phyloP scores from a whole-genome alignment of 1,140 invertebrate species.

The Micrasema minimum region DNA sequence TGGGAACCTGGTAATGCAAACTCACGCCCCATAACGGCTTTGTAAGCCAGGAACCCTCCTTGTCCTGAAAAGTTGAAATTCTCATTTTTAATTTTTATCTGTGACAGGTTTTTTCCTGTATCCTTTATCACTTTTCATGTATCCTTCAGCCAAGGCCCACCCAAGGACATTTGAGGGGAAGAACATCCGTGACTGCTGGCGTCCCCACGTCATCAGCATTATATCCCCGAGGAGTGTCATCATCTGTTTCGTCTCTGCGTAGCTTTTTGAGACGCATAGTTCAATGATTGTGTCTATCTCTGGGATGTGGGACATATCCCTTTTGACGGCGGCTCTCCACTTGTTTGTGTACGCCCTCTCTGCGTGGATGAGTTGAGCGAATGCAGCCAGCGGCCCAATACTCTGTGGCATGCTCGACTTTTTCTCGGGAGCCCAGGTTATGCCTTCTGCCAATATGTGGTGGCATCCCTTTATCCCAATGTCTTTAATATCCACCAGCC shows the following conservation, averaged over 20 bases:
- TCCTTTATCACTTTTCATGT: not conserved
- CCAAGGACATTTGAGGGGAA: not conserved
- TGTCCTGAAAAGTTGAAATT: conserved; percentile 1
- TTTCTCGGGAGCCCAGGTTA: not conserved
- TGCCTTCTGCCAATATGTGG: not conserved
- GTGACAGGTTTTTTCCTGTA: no score
- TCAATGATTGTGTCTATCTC: not conserved
- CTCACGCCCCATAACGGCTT: not conserved
- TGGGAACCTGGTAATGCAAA: not conserved
- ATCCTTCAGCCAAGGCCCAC: not conserved
- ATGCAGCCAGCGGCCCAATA: not conserved
- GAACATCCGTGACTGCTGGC: not conserved
- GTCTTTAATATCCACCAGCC: not conserved
- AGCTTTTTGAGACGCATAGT: not conserved
- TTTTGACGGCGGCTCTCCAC: not conserved
- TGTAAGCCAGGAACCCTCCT: not conserved
- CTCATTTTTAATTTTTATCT: not conserved
- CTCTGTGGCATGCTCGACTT: conserved; percentile 2
- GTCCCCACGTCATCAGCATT: not conserved
- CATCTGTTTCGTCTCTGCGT: not conserved
- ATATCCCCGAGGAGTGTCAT: not conserved
- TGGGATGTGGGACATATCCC: not conserved
- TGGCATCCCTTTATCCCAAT: not conserved
- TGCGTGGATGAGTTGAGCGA: not conserved
- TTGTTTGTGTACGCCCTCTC: not conserved